phyloP scores from a whole-genome alignment of 2,888 invertebrate genomes.

The Marronus borbonicus region DNA sequence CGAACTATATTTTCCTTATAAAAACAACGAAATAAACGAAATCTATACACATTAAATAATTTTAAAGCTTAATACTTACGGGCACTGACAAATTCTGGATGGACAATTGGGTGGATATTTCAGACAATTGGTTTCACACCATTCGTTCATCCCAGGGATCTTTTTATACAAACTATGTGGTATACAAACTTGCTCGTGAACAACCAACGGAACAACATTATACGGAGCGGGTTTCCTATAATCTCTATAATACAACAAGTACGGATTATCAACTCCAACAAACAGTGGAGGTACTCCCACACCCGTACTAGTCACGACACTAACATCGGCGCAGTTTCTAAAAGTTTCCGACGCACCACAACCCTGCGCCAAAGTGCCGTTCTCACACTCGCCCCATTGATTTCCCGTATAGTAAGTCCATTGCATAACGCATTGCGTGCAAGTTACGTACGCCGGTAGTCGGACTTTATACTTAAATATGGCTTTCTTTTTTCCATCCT shows the following conservation, averaged over 20 bases:
- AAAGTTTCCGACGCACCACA: constrained; percentile 94
- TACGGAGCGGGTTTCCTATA: constrained; percentile 75
- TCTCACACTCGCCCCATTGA: constrained; percentile 91
- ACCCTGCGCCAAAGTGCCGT: constrained; percentile 90
- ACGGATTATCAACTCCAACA: constrained; percentile 80
- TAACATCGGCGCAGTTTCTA: constrained; percentile 91
- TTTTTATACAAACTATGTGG: constrained; percentile 77
- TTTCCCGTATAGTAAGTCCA: constrained; percentile 96
- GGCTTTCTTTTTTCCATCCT: constrained; percentile 74
- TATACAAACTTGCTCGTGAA: constrained; percentile 87
- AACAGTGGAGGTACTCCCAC: constrained; percentile 83
- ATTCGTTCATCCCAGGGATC: constrained; percentile 84
- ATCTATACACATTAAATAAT: neutral
- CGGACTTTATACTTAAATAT: constrained; percentile 79
- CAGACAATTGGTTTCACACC: constrained; percentile 91
- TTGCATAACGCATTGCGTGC: constrained; percentile 92
- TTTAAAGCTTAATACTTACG: constrained; percentile 76
- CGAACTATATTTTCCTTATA: too few relatives aligned
- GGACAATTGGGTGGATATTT: constrained; percentile 92
- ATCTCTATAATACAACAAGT: constrained; percentile 84
- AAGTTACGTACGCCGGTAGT: constrained; percentile 87
- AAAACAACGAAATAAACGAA: neutral
- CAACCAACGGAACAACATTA: constrained; percentile 82
- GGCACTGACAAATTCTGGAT: constrained; percentile 82
- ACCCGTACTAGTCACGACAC: constrained; percentile 85